Evolutionary conservation across 1,140 invertebrate species (phyloP).

Genomic region (Drosophila equinoxialis): DNA sequence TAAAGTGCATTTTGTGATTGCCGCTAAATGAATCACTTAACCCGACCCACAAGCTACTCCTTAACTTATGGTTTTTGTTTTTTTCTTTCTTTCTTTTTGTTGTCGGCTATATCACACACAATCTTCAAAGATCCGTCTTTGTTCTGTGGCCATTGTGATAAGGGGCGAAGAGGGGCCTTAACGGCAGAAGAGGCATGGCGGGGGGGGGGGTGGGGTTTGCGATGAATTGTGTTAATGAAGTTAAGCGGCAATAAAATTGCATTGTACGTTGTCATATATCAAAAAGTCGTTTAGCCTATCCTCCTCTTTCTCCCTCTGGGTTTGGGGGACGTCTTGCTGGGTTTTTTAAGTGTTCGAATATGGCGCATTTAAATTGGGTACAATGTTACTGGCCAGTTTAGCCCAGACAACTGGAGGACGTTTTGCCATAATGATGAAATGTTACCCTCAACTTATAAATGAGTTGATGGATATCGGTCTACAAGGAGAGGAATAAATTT

Average conservation of each 20-base stretch:
- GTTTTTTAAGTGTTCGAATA: constrained; percentile 44
- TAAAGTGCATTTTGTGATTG: constrained; percentile 79
- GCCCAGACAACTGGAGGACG: background rate
- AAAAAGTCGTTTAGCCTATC: constrained; percentile 55
- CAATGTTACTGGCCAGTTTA: constrained; percentile 21
- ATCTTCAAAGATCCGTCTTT: constrained; percentile 74
- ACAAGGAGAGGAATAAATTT: too few species aligned
- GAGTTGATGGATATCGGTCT: background rate
- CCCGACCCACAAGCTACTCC: constrained; percentile 48
- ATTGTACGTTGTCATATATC: constrained; percentile 66
- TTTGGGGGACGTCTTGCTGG: constrained; percentile 44
- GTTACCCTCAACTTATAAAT: background rate
- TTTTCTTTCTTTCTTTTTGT: constrained; percentile 13
- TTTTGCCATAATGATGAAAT: constrained; percentile 9
- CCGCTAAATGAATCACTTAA: constrained; percentile 80
- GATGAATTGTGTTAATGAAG: constrained; percentile 68
- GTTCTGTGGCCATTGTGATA: constrained; percentile 43
- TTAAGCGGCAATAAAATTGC: constrained; percentile 80
- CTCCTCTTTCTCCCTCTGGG: background rate
- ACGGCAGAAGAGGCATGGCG: background rate
- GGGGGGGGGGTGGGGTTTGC: background rate
- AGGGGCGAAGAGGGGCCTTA: background rate
- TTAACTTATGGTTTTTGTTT: constrained; percentile 17
- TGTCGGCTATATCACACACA: constrained; percentile 71
- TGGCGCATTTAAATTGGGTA: constrained; percentile 30